Percentiles rank a stretch among this genome's conserved stretches.
Evolutionary conservation across 2,888 invertebrate species (phyloP).

Genomic region (Rhimphoctona megacephalus): DNA sequence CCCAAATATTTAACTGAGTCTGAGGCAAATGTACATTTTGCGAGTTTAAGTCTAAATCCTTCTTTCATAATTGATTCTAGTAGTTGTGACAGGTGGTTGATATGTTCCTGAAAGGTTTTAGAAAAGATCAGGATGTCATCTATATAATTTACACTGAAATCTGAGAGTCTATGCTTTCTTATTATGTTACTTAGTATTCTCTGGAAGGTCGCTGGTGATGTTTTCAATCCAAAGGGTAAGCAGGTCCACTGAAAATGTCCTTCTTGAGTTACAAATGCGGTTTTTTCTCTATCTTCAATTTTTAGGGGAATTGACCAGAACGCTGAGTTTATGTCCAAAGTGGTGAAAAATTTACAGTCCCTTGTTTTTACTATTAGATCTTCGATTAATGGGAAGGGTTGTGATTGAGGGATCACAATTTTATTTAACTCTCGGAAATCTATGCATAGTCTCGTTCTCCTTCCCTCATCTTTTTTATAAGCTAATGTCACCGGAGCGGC

Average conservation of each 20-base stretch:
- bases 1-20: constrained; percentile 13
- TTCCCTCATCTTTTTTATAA: constrained; percentile 55
- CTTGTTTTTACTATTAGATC: constrained; percentile 53
- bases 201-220: constrained; percentile 53
- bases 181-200: constrained; percentile 46
- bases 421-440: constrained; percentile 52
- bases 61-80: constrained; percentile 39
- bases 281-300: constrained; percentile 48
- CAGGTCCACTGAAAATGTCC: neutral
- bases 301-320: constrained; percentile 52
- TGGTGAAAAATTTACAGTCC: constrained; percentile 46
- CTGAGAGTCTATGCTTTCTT: constrained; percentile 40
- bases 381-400: constrained; percentile 31
- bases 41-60: constrained; percentile 30
- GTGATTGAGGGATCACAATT: constrained; percentile 9
- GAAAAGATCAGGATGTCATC: constrained; percentile 51
- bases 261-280: neutral
- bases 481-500: constrained; percentile 57
- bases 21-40: constrained; percentile 51
- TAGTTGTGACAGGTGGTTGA: constrained; percentile 37
- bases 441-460: constrained; percentile 49
- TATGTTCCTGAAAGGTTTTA: constrained; percentile 38
- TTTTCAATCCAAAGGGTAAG: neutral
- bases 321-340: constrained; percentile 45
- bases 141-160: constrained; percentile 43